These are phyloP conservation scores for Drosophila lacicola DNA, from an alignment of 2,888 invertebrate genomes.

Conservation along the genomic window DNA sequence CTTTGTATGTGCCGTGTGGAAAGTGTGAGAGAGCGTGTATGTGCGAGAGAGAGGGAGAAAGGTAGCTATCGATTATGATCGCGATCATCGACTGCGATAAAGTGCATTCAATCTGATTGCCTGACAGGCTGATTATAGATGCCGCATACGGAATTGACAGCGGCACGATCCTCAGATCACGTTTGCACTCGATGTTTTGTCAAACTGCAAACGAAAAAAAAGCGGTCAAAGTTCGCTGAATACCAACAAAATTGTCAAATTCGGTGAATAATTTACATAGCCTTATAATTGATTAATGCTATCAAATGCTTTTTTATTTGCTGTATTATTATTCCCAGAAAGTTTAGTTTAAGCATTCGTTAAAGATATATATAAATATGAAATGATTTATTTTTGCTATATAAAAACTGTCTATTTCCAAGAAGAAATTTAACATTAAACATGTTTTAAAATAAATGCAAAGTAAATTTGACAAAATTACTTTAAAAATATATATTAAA, in stretches of 20 bases:
- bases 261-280: background rate
- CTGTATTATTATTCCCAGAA: background rate
- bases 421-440: no score
- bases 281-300: background rate
- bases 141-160: slow-evolving; percentile 1
- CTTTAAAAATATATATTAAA: no score
- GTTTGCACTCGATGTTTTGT: background rate
- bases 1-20: slow-evolving; percentile 5
- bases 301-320: background rate
- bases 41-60: slow-evolving; percentile 8
- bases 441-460: no score
- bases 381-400: no score
- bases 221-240: background rate
- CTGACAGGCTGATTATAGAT: slow-evolving; percentile 18
- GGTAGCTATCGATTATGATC: slow-evolving; percentile 31
- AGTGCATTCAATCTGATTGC: slow-evolving; percentile 35
- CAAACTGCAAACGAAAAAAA: background rate
- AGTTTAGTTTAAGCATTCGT: no score
- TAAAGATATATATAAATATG: no score
- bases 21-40: slow-evolving; percentile 15
- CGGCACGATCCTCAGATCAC: slow-evolving; percentile 16
- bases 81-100: slow-evolving; percentile 34
- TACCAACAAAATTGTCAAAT: background rate
- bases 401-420: no score
- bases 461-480: no score